A percentile compares a stretch with the other conserved stretches of the same genome.
These are phyloP conservation scores for Caenorhabditis remanei DNA, from an alignment of 1,140 invertebrate genomes.

Conservation along the genomic window DNA sequence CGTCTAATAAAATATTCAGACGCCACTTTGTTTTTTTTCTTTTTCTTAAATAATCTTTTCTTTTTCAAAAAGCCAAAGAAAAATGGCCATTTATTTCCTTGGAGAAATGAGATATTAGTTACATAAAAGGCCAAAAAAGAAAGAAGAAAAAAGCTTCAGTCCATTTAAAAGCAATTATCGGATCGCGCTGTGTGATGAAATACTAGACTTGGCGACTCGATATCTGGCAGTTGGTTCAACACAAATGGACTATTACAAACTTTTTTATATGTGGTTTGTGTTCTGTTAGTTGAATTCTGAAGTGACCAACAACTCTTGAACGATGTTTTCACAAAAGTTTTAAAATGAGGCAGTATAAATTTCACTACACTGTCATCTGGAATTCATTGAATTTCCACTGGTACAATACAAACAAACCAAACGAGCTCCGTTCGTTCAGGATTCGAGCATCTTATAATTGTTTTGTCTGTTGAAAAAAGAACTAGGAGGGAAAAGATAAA, in stretches of 20 bases:
- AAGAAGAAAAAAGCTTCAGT: constrained; percentile 2
- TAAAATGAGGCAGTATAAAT: too few relatives aligned
- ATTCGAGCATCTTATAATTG: constrained; percentile 16
- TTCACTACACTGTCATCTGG: too few relatives aligned
- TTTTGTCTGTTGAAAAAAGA: neutral
- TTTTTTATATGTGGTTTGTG: constrained; percentile 1
- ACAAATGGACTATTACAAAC: neutral
- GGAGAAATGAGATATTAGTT: neutral
- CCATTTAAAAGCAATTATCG: constrained; percentile 36
- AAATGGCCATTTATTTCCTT: too few relatives aligned
- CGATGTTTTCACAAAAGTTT: too few relatives aligned
- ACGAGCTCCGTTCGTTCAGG: neutral
- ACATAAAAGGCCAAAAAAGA: neutral
- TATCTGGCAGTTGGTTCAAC: neutral
- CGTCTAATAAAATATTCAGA: neutral
- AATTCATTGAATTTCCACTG: too few relatives aligned
- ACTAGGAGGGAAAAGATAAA: neutral
- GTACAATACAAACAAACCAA: neutral
- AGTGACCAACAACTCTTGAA: too few relatives aligned
- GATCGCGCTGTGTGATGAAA: constrained; percentile 35
- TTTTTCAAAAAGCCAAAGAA: too few relatives aligned
- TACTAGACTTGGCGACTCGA: neutral
- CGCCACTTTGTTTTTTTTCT: neutral
- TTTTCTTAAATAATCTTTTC: neutral
- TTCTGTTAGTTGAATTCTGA: neutral